Evolutionary conservation across 2,797 vertebrate species (phyloP).

Genomic region (Bradypodion pumilum): DNA sequence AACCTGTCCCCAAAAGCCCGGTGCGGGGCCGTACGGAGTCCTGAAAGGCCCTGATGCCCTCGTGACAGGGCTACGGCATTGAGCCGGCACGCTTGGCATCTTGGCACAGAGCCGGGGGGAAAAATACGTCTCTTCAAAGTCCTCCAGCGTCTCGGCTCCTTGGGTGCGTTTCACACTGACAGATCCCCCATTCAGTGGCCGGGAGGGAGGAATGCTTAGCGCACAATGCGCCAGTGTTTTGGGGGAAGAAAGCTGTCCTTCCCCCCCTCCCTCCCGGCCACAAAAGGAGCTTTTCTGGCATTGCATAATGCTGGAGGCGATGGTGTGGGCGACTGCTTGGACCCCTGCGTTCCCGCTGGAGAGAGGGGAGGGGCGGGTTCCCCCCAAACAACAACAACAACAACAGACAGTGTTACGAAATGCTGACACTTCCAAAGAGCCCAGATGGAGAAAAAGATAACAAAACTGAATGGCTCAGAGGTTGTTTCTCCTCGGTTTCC

Average conservation of each 20-base stretch:
- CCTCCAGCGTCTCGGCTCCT: constrained; percentile 55
- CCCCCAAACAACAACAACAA: too few relatives aligned
- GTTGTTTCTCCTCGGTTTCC: constrained; percentile 26
- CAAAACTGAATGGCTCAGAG: constrained; percentile 29
- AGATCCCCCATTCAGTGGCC: constrained; percentile 53
- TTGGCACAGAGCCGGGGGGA: constrained; percentile 68
- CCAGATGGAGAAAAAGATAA: background rate
- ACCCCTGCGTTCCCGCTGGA: too few relatives aligned
- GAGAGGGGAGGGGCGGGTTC: background rate
- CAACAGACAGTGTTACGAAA: constrained; percentile 34
- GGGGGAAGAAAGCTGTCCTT: constrained; percentile 69
- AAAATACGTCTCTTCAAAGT: constrained; percentile 57
- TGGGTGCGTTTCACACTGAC: constrained; percentile 59
- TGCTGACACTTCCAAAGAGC: constrained; percentile 2
- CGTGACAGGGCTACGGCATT: too few relatives aligned
- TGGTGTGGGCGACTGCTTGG: background rate
- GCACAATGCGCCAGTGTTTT: constrained; percentile 76
- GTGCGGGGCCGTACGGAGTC: background rate
- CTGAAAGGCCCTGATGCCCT: accelerated
- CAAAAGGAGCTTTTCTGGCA: constrained; percentile 58
- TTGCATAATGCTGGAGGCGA: constrained; percentile 28
- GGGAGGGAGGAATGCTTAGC: constrained; percentile 65
- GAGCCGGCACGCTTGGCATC: constrained; percentile 51
- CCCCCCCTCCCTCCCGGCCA: constrained; percentile 37
- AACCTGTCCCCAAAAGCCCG: accelerated